Percentiles rank a stretch among this genome's conserved stretches.
These are phyloP conservation scores for Hemaris fuciformis DNA, from an alignment of 2,888 invertebrate species.

Conservation along the genomic window DNA sequence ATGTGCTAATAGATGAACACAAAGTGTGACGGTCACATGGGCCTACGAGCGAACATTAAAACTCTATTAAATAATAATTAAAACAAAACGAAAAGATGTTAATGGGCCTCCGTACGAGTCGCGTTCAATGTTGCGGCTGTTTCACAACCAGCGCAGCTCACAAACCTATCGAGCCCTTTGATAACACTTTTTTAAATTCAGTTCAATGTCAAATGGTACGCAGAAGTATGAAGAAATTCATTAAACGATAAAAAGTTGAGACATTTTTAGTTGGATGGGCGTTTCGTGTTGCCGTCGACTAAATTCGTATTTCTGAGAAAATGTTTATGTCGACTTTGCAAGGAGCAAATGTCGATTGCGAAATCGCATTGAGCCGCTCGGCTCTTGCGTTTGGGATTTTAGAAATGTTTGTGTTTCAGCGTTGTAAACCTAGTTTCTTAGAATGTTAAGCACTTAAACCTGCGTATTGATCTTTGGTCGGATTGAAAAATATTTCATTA, in stretches of 20 bases:
- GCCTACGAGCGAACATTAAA: slow-evolving; percentile 59
- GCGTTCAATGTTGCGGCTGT: slow-evolving; percentile 47
- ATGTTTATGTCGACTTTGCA: slow-evolving; percentile 61
- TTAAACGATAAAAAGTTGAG: slow-evolving; percentile 48
- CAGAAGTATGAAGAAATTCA: slow-evolving; percentile 67
- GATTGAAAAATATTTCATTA: neutral
- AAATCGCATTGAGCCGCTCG: slow-evolving; percentile 50
- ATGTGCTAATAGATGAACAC: slow-evolving; percentile 56
- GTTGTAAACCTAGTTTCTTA: slow-evolving; percentile 74
- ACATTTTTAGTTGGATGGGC: slow-evolving; percentile 38
- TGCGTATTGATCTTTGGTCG: slow-evolving; percentile 13
- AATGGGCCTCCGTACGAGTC: slow-evolving; percentile 47
- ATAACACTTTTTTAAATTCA: slow-evolving; percentile 69
- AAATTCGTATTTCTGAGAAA: slow-evolving; percentile 63
- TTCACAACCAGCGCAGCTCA: slow-evolving; percentile 51
- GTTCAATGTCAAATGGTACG: slow-evolving; percentile 71
- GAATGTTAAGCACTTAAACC: slow-evolving; percentile 39
- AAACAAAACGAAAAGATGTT: slow-evolving; percentile 55
- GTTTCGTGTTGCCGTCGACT: slow-evolving; percentile 39
- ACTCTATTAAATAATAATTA: slow-evolving; percentile 65
- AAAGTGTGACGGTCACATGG: slow-evolving; percentile 45
- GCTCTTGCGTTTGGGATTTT: slow-evolving; percentile 64
- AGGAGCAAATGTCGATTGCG: slow-evolving; percentile 66
- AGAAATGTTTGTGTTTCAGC: slow-evolving; percentile 69
- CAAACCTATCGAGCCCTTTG: slow-evolving; percentile 62